Conservation (phyloP, 2,797 vertebrate genomes). For the Sitta carolinensis region DNA sequence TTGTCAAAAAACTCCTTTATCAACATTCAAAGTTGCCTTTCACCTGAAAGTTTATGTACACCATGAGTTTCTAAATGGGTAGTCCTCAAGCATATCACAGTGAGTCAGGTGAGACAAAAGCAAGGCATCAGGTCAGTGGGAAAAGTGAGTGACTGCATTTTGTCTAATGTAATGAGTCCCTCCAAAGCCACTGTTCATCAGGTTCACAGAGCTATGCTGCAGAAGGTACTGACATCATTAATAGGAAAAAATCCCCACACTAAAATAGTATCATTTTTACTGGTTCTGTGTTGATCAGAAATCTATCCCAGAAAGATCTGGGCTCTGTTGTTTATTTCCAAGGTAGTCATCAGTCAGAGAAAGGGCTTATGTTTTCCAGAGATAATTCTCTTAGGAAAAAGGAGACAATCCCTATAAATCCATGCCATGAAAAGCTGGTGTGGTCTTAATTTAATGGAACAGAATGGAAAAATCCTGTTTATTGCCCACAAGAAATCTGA, state of each 20-base stretch:
- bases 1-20: background rate
- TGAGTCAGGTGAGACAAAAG: background rate
- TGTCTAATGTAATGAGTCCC: background rate
- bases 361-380: background rate
- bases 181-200: background rate
- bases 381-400: background rate
- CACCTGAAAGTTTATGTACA: background rate
- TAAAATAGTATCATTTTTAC: background rate
- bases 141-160: background rate
- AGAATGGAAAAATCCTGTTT: background rate
- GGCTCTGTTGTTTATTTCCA: background rate
- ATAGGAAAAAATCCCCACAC: accelerated
- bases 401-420: background rate
- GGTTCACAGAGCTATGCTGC: background rate
- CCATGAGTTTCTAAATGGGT: background rate
- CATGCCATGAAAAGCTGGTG: background rate
- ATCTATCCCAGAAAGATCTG: background rate
- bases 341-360: background rate
- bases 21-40: background rate
- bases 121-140: background rate
- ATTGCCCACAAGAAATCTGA: background rate
- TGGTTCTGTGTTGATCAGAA: background rate
- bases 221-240: background rate
- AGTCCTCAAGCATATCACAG: background rate
- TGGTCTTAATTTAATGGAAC: background rate